Base-by-base conservation (phyloP, 2,888 invertebrate species). In the Biston betularia region DNA sequence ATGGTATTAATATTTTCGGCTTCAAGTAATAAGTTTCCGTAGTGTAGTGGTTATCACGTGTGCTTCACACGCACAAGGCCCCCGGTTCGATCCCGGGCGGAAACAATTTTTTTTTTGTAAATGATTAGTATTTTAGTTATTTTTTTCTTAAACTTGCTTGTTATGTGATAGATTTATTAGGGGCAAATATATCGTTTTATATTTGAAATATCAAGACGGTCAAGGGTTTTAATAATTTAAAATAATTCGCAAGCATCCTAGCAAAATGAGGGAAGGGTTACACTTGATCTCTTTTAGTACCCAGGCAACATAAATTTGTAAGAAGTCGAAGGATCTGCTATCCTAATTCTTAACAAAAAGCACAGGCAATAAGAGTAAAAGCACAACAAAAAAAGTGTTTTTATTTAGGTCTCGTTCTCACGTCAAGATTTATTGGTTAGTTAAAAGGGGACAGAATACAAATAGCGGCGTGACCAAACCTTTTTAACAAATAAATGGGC, bases 31-130 rank as follows among this genome's bases (percentile, higher is more conserved):
- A 79, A 74, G 95, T 95, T 95, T 95, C 94, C 95, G 95, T 95
- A 95, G 95, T 95, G 95, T 95, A 95, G 95, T 94, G 95, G 95
- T 95, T 95, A 95, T 95, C 95, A 95, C 95, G 95, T 95, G 95
- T 95, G 95, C 95, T 95, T 96, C 95, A 95, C 95, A 95, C 95
- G 95, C 95, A 95, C 95, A 95, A 95, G 94, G 94, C 89, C 95
- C 95, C 94, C 95, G 95, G 95, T 95, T 94, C 94, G 94, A 95
- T 94, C 95, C 95, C 94, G 95, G 95, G 94, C 95, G 95, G 95
- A 95, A 94, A 94, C 94, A 94, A 45, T 33, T 48, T 62, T 65
- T 63, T 55, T 48, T 15, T 35, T n/a, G n/a, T n/a, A n/a, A n/a
- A n/a, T n/a, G n/a, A n/a, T n/a, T n/a, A n/a, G n/a, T n/a, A 6